phyloP scores from a whole-genome alignment of 2,888 invertebrate species.

The Creontiades dilutus region DNA sequence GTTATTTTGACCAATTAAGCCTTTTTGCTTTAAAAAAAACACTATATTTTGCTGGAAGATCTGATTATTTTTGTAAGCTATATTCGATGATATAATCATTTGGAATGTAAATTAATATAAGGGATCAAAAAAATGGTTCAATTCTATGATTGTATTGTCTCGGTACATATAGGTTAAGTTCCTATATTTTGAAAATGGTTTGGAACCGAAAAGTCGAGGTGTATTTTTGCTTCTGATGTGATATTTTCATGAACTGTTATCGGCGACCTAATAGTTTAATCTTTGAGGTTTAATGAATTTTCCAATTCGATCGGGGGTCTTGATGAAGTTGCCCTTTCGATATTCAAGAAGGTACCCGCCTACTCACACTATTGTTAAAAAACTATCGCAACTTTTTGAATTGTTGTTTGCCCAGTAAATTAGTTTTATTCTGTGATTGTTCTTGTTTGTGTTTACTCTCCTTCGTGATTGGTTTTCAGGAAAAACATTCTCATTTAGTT shows the following conservation, averaged over 20 bases:
- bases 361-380: too few relatives aligned
- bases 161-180: background rate
- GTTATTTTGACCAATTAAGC: background rate
- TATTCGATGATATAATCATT: too few relatives aligned
- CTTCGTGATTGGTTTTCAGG: background rate
- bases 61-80: conserved; percentile 14
- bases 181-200: background rate
- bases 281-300: too few relatives aligned
- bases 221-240: conserved; percentile 45
- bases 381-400: too few relatives aligned
- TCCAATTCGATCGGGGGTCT: too few relatives aligned
- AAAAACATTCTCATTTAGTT: conserved; percentile 19
- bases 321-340: too few relatives aligned
- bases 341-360: too few relatives aligned
- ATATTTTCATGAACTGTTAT: conserved; percentile 41
- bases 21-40: background rate
- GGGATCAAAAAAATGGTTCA: background rate
- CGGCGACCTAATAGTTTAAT: conserved; percentile 16
- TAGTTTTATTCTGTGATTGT: background rate
- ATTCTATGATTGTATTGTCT: background rate
- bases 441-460: background rate
- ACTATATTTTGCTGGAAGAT: background rate
- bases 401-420: background rate
- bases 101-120: too few relatives aligned
- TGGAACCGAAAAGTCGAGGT: background rate